Evolutionary conservation across 1,140 invertebrate genomes (phyloP).

Genomic region (Stegodyphus dumicola): DNA sequence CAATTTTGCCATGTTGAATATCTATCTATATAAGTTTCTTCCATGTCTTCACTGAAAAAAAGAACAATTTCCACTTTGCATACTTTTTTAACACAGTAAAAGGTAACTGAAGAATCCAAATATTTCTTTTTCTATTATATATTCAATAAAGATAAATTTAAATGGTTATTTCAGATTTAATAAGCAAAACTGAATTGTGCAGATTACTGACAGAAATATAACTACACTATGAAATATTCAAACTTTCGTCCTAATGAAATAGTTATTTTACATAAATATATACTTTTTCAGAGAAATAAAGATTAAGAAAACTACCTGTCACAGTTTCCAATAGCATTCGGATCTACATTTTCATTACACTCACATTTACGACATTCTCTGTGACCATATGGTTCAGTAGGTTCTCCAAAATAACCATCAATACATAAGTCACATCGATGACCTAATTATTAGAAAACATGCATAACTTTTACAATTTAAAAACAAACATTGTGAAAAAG

Average conservation of each 20-base stretch:
- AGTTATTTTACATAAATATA: background rate
- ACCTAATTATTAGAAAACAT: conserved; percentile 33
- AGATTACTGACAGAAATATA: no score
- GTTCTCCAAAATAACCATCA: conserved; percentile 83
- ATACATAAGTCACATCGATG: conserved; percentile 81
- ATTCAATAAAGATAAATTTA: no score
- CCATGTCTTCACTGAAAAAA: no score
- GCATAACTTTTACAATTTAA: background rate
- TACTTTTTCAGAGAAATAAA: background rate
- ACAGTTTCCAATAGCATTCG: conserved; percentile 81
- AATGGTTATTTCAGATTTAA: no score
- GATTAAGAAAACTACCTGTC: conserved; percentile 73
- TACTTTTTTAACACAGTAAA: no score
- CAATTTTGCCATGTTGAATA: no score
- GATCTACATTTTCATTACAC: conserved; percentile 92
- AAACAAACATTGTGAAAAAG: background rate
- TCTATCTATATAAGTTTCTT: no score
- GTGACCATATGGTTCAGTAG: conserved; percentile 76
- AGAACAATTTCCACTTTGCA: no score
- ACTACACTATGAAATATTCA: no score
- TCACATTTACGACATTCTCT: conserved; percentile 85
- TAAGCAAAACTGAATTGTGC: no score
- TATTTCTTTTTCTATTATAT: no score
- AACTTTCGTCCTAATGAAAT: background rate
- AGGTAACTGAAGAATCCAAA: no score